These are phyloP conservation scores for Tribolium madens DNA, from an alignment of 1,140 invertebrate genomes.

Conservation along the genomic window DNA sequence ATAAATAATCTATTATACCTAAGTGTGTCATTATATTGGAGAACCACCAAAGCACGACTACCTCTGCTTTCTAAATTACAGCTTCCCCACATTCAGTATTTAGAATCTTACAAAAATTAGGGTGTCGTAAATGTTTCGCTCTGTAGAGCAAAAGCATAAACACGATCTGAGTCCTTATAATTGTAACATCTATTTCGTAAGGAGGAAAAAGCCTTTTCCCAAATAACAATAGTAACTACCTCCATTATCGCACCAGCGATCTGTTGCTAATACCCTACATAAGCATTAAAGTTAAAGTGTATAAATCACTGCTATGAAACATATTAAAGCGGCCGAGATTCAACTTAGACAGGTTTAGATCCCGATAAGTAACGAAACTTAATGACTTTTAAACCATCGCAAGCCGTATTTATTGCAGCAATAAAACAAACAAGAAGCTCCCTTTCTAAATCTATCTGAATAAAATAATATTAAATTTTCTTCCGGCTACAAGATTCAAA, in stretches of 20 bases:
- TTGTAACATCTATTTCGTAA: background rate
- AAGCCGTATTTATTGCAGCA: constrained; percentile 28
- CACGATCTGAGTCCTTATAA: background rate
- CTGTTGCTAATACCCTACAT: constrained; percentile 20
- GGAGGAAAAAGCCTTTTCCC: background rate
- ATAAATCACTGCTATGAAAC: constrained; percentile 37
- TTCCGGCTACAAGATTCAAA: background rate
- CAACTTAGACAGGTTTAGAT: constrained; percentile 33
- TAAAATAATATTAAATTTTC: constrained; percentile 1
- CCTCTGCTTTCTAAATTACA: background rate
- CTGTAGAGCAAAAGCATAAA: background rate
- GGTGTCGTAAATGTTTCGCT: background rate
- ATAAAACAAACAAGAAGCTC: constrained; percentile 5
- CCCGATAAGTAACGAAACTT: constrained; percentile 37
- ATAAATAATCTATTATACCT: background rate
- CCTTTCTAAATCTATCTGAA: background rate
- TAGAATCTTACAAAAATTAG: background rate
- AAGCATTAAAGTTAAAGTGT: constrained; percentile 38
- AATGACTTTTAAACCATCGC: constrained; percentile 36
- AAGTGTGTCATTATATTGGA: background rate
- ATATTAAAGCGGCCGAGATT: constrained; percentile 31
- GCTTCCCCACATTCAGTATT: background rate
- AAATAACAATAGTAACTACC: constrained; percentile 23
- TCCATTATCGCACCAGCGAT: constrained; percentile 28
- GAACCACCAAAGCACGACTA: background rate